Percentiles rank a stretch among this genome's conserved stretches.
Conservation (phyloP, 1,140 invertebrate genomes). For the Neodiprion pinetum region DNA sequence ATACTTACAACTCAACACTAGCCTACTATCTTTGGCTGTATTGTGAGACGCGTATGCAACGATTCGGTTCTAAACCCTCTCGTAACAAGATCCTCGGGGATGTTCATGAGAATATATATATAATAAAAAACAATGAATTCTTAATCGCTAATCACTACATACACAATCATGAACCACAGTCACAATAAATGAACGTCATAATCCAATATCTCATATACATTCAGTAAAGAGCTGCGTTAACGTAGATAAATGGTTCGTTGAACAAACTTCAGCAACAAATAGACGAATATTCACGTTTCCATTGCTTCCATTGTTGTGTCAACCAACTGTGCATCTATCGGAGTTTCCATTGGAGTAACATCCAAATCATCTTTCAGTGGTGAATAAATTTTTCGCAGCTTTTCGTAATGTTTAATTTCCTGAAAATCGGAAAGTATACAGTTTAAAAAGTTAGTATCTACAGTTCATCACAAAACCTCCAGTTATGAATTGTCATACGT, state of each 20-base stretch:
- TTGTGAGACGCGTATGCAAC: too few relatives aligned
- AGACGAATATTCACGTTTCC: slow-evolving; percentile 49
- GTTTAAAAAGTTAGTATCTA: slow-evolving; percentile 3
- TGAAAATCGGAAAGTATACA: slow-evolving; percentile 32
- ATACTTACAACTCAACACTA: too few relatives aligned
- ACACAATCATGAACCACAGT: neutral
- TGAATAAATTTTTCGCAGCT: slow-evolving; percentile 64
- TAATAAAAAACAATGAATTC: too few relatives aligned
- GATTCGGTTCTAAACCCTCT: too few relatives aligned
- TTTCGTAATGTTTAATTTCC: slow-evolving; percentile 67
- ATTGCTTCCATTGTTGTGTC: slow-evolving; percentile 55
- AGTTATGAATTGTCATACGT: slow-evolving; percentile 59
- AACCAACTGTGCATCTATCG: slow-evolving; percentile 42
- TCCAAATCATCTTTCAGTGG: slow-evolving; percentile 56
- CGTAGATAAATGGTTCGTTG: neutral
- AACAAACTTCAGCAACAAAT: neutral
- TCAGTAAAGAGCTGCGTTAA: neutral
- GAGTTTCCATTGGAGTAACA: slow-evolving; percentile 55
- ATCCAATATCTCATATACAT: neutral
- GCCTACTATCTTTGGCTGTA: too few relatives aligned
- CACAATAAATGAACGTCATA: neutral
- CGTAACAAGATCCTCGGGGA: too few relatives aligned
- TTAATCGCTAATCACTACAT: too few relatives aligned
- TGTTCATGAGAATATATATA: too few relatives aligned
- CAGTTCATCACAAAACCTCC: slow-evolving; percentile 10